phyloP scores from a whole-genome alignment of 2,797 vertebrate genomes.

The Lophius americanus region DNA sequence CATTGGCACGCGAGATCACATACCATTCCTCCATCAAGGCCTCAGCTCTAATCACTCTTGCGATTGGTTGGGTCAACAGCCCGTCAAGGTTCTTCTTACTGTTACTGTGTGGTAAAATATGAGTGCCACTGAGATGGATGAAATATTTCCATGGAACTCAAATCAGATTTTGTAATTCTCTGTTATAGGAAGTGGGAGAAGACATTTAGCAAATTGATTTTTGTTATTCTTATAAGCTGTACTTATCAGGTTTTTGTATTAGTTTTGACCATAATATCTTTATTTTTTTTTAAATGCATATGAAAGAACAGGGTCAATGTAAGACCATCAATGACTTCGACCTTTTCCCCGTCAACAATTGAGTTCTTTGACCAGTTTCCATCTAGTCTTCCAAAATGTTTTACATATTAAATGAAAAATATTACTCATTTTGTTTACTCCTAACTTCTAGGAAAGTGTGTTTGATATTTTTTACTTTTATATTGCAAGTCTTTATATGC shows the following conservation, averaged over 20 bases:
- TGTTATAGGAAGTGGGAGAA: neutral
- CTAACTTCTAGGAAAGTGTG: no score
- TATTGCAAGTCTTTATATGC: neutral
- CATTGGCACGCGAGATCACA: conserved; percentile 35
- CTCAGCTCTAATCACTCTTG: conserved; percentile 23
- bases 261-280: neutral
- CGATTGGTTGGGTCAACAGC: neutral
- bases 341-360: no score
- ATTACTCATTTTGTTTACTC: neutral
- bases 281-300: neutral
- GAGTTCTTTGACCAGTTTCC: no score
- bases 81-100: neutral
- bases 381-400: neutral
- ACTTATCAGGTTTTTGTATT: neutral
- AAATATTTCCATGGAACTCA: neutral
- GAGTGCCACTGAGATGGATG: neutral
- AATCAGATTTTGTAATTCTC: neutral
- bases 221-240: no score
- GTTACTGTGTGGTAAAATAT: neutral
- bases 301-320: no score
- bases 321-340: no score
- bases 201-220: no score
- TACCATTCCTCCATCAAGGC: conserved; percentile 25
- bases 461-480: neutral
- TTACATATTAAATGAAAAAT: neutral